Evolutionary conservation across 1,140 invertebrate genomes (phyloP).

Genomic region (Drosophila nasuta): DNA sequence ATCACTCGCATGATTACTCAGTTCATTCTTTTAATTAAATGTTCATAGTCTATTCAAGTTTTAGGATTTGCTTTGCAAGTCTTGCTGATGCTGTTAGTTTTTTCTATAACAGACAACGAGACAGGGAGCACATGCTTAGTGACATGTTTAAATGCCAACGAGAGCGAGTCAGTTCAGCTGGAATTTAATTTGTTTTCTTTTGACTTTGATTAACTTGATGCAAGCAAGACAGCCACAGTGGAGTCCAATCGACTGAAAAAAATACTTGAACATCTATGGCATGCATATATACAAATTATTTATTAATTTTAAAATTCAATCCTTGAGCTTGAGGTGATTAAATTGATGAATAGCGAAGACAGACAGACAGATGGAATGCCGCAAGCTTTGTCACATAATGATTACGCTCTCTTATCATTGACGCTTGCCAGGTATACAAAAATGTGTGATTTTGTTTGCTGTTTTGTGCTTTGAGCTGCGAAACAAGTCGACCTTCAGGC

Average conservation of each 20-base stretch:
- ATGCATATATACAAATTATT: neutral
- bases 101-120: too few species aligned
- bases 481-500: conserved; percentile 74
- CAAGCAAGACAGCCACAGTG: neutral
- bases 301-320: too few species aligned
- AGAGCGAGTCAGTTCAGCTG: conserved; percentile 17
- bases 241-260: neutral
- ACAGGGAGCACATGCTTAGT: too few species aligned
- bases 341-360: too few species aligned
- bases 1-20: too few species aligned
- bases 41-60: too few species aligned
- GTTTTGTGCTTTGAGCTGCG: conserved; percentile 25
- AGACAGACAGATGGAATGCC: too few species aligned
- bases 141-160: conserved; percentile 60
- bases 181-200: conserved; percentile 35
- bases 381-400: too few species aligned
- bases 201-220: conserved; percentile 32
- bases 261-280: neutral
- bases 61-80: conserved; percentile 27
- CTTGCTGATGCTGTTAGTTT: neutral
- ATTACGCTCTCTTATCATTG: neutral
- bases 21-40: too few species aligned
- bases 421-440: conserved; percentile 47
- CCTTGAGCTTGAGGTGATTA: too few species aligned
- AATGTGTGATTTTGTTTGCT: conserved; percentile 71